These are phyloP conservation scores for Poeciliopsis turrubarensis DNA, from an alignment of 2,113 vertebrate species.

Conservation along the genomic window DNA sequence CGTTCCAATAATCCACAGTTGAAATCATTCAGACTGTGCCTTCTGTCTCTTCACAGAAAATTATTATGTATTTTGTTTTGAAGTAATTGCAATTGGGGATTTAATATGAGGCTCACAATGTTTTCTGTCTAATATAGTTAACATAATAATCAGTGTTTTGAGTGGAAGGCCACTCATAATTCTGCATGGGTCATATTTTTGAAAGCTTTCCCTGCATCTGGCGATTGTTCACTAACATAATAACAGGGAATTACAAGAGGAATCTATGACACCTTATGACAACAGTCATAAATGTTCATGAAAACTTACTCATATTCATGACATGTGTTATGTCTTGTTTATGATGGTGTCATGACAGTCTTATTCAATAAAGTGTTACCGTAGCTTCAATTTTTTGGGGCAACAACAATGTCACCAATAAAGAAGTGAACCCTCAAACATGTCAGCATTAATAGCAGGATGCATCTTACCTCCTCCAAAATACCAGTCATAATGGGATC, in stretches of 20 bases:
- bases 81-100: neutral
- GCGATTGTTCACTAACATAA: neutral
- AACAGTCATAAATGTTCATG: too few species aligned
- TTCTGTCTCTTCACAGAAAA: neutral
- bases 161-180: neutral
- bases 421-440: neutral
- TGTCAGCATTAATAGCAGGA: neutral
- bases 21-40: neutral
- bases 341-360: too few species aligned
- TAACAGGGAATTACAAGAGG: neutral
- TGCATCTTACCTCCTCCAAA: conserved; percentile 87
- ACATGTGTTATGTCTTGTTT: too few species aligned
- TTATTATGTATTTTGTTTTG: neutral
- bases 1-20: neutral
- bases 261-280: neutral
- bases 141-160: neutral
- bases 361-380: too few species aligned
- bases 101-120: neutral
- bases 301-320: too few species aligned
- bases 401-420: neutral
- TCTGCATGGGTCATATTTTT: neutral
- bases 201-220: neutral
- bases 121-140: neutral
- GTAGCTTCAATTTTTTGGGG: neutral
- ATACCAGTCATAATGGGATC: conserved; percentile 93